phyloP scores from a whole-genome alignment of 2,113 vertebrate genomes.

The Coregonus clupeaformis region DNA sequence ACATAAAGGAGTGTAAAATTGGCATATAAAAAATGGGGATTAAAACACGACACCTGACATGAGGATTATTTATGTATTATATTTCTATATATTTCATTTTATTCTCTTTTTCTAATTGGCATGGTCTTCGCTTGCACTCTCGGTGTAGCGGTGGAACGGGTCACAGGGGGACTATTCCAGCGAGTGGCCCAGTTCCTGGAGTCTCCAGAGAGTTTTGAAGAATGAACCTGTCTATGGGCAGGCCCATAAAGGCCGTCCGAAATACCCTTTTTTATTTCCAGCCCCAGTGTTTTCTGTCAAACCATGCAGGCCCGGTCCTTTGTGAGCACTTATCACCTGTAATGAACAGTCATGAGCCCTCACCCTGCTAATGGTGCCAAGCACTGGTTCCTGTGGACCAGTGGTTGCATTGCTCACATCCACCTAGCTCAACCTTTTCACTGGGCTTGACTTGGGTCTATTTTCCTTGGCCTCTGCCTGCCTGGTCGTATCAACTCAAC shows the following conservation, averaged over 20 bases:
- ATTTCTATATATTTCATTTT: conserved; percentile 42
- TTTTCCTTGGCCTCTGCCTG: conserved; percentile 64
- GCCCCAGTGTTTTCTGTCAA: conserved; percentile 24
- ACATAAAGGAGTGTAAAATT: conserved; percentile 24
- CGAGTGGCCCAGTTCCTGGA: conserved; percentile 31
- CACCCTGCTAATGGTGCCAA: conserved; percentile 25
- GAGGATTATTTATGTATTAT: conserved; percentile 50
- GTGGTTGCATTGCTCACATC: conserved; percentile 17
- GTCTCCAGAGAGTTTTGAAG: conserved; percentile 48
- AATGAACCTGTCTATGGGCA: conserved; percentile 48
- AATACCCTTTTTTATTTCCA: conserved; percentile 27
- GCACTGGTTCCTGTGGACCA: conserved; percentile 15
- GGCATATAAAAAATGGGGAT: conserved; percentile 31
- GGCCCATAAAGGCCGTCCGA: conserved; percentile 51
- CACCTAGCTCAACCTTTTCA: conserved; percentile 1
- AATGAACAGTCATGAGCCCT: conserved; percentile 56
- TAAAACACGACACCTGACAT: conserved; percentile 38
- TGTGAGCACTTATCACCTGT: conserved; percentile 69
- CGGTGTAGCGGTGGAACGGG: conserved; percentile 28
- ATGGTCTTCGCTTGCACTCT: conserved; percentile 22
- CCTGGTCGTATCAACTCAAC: conserved; percentile 52
- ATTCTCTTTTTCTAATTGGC: conserved; percentile 59
- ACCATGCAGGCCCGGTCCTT: conserved; percentile 47
- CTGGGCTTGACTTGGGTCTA: conserved; percentile 28
- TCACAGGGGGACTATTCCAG: conserved; percentile 47